phyloP scores from a whole-genome alignment of 2,888 invertebrate species.

The Pyralis farinalis region DNA sequence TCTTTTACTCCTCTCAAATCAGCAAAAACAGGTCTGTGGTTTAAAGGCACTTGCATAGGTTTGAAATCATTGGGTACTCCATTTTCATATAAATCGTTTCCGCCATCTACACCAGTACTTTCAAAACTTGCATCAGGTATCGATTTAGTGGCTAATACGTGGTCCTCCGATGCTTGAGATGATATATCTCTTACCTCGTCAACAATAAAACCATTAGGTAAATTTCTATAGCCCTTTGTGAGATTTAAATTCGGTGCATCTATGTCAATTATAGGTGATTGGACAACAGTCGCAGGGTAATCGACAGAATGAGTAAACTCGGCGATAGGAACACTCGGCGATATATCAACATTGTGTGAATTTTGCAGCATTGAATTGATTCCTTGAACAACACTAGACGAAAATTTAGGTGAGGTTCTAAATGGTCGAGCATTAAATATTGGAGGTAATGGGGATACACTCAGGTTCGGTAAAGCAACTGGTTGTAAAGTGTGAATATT shows the following conservation, averaged over 20 bases:
- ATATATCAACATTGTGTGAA: constrained; percentile 70
- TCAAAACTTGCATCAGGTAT: constrained; percentile 65
- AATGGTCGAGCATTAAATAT: constrained; percentile 83
- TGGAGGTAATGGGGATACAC: constrained; percentile 81
- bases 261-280: constrained; percentile 85
- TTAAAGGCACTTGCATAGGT: constrained; percentile 36
- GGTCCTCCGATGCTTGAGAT: constrained; percentile 74
- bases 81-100: constrained; percentile 57
- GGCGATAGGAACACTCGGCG: constrained; percentile 84
- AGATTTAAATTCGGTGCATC: constrained; percentile 54
- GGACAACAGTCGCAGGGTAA: constrained; percentile 86
- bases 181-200: constrained; percentile 74
- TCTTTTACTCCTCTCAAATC: constrained; percentile 67
- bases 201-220: constrained; percentile 55
- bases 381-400: constrained; percentile 43
- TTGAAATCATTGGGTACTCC: constrained; percentile 47
- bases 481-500: constrained; percentile 77
- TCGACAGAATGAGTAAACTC: constrained; percentile 87
- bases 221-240: constrained; percentile 62
- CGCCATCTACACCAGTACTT: constrained; percentile 57
- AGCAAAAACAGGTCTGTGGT: constrained; percentile 56
- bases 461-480: constrained; percentile 84
- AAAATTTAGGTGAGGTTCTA: constrained; percentile 44
- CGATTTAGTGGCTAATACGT: constrained; percentile 63
- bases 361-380: constrained; percentile 50